phyloP scores from a whole-genome alignment of 2,888 invertebrate species.

The Ochropacha duplaris region DNA sequence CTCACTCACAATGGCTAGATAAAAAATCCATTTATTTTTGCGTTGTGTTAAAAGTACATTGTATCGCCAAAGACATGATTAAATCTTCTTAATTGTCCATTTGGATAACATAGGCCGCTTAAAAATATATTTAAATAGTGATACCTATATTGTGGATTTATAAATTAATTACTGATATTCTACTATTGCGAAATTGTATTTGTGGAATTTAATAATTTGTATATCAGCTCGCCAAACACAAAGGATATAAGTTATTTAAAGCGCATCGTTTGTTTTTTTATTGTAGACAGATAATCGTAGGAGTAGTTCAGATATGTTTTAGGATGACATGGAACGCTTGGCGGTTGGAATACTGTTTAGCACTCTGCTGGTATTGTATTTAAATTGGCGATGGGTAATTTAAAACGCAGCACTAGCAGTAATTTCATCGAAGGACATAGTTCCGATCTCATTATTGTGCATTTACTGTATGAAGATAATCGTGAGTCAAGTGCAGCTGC shows the following conservation, averaged over 20 bases:
- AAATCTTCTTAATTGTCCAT: neutral
- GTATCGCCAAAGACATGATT: neutral
- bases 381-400: neutral
- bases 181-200: neutral
- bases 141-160: no score
- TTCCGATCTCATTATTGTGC: constrained; percentile 16
- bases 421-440: constrained; percentile 14
- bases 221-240: no score
- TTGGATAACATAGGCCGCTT: neutral
- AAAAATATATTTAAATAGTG: no score
- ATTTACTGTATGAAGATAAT: constrained; percentile 33
- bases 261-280: no score
- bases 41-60: neutral
- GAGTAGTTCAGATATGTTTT: no score
- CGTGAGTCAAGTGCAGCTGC: constrained; percentile 77
- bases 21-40: constrained; percentile 16
- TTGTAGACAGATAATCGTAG: no score
- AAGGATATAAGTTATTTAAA: neutral
- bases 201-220: neutral
- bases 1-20: constrained; percentile 23
- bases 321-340: no score
- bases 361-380: neutral
- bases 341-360: neutral
- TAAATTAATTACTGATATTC: neutral
- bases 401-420: neutral